phyloP scores from a whole-genome alignment of 2,888 invertebrate genomes.

The Sussaba pulchella region DNA sequence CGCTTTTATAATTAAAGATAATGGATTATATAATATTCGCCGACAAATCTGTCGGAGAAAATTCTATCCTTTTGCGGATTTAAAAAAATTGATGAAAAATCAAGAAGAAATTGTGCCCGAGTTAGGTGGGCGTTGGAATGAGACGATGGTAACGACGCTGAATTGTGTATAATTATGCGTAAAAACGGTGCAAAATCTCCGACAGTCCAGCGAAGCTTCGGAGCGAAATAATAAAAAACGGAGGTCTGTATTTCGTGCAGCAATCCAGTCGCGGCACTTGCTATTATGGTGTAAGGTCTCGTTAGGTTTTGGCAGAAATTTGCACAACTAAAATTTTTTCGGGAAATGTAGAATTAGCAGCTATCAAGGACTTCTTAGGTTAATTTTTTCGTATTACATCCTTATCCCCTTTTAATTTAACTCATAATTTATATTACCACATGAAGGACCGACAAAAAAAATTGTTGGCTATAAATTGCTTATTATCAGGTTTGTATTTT shows the following conservation, averaged over 20 bases:
- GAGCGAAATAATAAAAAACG: conserved; percentile 50
- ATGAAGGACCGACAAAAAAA: too few species aligned
- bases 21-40: conserved; percentile 10
- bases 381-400: too few species aligned
- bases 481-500: too few species aligned
- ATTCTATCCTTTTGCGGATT: not conserved
- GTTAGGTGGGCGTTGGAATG: not conserved
- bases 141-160: conserved; percentile 20
- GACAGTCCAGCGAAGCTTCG: not conserved
- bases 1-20: not conserved
- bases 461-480: too few species aligned
- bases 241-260: not conserved
- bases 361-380: too few species aligned
- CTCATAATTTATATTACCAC: too few species aligned
- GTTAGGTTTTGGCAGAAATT: too few species aligned
- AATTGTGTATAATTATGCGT: not conserved
- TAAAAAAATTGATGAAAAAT: conserved; percentile 1
- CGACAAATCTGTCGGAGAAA: conserved; percentile 4
- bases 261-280: not conserved
- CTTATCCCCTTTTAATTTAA: too few species aligned
- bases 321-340: too few species aligned
- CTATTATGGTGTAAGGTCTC: too few species aligned
- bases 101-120: not conserved
- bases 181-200: conserved; percentile 35
- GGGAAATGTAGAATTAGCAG: too few species aligned